Evolutionary conservation across 2,888 invertebrate species (phyloP).

Genomic region (Toxonevra muliebris): DNA sequence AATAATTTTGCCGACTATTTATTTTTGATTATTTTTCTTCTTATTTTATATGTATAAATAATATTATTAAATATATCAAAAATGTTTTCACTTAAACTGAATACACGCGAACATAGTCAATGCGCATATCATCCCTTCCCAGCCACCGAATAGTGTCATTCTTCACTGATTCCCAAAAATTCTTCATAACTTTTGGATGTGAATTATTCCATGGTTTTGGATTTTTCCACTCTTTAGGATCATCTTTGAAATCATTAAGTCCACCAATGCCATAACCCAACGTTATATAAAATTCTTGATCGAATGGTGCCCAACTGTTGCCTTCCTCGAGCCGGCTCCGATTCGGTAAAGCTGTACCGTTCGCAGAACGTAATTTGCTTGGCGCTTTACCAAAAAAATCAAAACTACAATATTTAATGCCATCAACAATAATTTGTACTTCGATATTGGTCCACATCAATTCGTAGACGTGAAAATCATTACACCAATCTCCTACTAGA

Average conservation of each 20-base stretch:
- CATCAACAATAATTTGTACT: slow-evolving; percentile 67
- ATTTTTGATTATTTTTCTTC: no score
- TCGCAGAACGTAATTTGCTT: slow-evolving; percentile 47
- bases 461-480: slow-evolving; percentile 74
- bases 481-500: slow-evolving; percentile 56
- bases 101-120: slow-evolving; percentile 60
- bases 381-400: slow-evolving; percentile 37
- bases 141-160: slow-evolving; percentile 66
- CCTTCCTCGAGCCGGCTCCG: slow-evolving; percentile 56
- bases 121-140: slow-evolving; percentile 48
- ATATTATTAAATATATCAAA: no score
- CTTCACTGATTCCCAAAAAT: slow-evolving; percentile 74
- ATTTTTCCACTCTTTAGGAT: slow-evolving; percentile 43
- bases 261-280: slow-evolving; percentile 84
- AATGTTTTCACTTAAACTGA: slow-evolving; percentile 27
- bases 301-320: slow-evolving; percentile 75
- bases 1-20: no score
- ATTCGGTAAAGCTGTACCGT: slow-evolving; percentile 54
- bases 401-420: slow-evolving; percentile 67
- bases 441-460: slow-evolving; percentile 71
- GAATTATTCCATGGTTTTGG: slow-evolving; percentile 80
- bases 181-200: slow-evolving; percentile 71
- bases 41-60: no score
- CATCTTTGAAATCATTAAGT: slow-evolving; percentile 74
- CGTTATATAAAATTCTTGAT: slow-evolving; percentile 77